Evolutionary conservation across 92 coral and sea anemone genomes (phyloP).

Genomic region (Heliopora coerulea): DNA sequence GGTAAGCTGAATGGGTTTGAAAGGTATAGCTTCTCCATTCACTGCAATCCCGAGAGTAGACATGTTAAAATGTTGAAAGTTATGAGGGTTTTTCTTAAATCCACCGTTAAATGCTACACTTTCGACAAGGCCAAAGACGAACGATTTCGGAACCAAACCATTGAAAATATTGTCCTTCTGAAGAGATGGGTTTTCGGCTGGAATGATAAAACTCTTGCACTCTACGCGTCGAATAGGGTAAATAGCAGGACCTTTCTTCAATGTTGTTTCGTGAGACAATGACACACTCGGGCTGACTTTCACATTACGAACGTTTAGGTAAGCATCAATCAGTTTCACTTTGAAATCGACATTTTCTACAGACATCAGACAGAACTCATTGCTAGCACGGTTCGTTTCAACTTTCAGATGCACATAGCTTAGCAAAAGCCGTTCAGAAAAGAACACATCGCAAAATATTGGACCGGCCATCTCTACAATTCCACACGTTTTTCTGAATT

Average conservation of each 20-base stretch:
- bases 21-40: conserved; percentile 38
- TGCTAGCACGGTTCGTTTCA: no score
- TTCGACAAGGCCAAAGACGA: conserved; percentile 51
- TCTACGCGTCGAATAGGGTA: conserved; percentile 17
- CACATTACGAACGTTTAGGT: conserved; percentile 25
- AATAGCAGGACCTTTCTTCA: conserved; percentile 11
- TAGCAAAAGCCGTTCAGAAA: conserved; percentile 6
- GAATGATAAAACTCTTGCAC: conserved; percentile 3
- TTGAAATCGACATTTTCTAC: no score
- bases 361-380: no score
- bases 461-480: no score
- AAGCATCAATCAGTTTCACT: background rate
- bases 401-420: no score
- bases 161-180: conserved; percentile 47
- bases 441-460: conserved; percentile 37
- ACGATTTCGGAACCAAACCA: conserved; percentile 46
- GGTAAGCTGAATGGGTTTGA: conserved; percentile 33
- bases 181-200: conserved; percentile 14
- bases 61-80: conserved; percentile 35
- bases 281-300: conserved; percentile 37
- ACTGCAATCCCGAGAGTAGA: conserved; percentile 37
- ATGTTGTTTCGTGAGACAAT: conserved; percentile 37
- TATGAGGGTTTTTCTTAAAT: conserved; percentile 40
- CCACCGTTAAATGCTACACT: conserved; percentile 48
- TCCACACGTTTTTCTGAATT: no score